Percentiles rank a stretch among this genome's conserved stretches.
These are phyloP conservation scores for Deroplatys truncata DNA, from an alignment of 2,888 invertebrate species.

Conservation along the genomic window DNA sequence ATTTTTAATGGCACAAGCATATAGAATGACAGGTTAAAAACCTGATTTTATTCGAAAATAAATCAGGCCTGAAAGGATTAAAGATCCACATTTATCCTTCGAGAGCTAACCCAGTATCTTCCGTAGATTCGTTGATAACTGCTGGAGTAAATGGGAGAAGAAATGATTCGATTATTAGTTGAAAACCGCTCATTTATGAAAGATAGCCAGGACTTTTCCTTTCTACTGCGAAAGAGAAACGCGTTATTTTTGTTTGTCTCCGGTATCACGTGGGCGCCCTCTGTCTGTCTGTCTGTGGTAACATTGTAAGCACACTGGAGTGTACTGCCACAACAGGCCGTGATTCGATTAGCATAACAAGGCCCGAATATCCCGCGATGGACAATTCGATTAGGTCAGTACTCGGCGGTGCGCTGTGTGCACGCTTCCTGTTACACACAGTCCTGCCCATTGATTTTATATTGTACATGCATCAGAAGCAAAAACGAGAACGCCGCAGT, in stretches of 20 bases:
- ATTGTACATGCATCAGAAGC: neutral
- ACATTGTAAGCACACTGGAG: slow-evolving; percentile 6
- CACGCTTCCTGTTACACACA: neutral
- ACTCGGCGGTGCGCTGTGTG: neutral
- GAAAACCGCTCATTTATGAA: too few species aligned
- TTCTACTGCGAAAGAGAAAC: too few species aligned
- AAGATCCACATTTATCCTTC: too few species aligned
- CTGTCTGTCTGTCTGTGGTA: neutral
- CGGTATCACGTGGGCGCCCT: neutral
- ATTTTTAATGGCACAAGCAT: too few species aligned
- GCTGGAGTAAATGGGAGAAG: too few species aligned
- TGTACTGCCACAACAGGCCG: slow-evolving; percentile 3
- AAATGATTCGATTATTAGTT: too few species aligned
- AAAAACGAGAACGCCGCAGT: neutral
- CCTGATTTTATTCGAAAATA: too few species aligned
- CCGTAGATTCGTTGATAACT: too few species aligned
- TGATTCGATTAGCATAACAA: slow-evolving; percentile 27
- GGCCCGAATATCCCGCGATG: neutral
- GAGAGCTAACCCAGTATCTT: too few species aligned
- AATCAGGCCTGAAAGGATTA: too few species aligned
- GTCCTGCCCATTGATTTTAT: neutral
- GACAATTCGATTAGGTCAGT: slow-evolving; percentile 1
- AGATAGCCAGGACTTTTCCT: too few species aligned
- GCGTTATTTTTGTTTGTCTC: neutral
- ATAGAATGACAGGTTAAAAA: too few species aligned